phyloP scores from a whole-genome alignment of 2,113 vertebrate genomes.

The Stigmatopora nigra region DNA sequence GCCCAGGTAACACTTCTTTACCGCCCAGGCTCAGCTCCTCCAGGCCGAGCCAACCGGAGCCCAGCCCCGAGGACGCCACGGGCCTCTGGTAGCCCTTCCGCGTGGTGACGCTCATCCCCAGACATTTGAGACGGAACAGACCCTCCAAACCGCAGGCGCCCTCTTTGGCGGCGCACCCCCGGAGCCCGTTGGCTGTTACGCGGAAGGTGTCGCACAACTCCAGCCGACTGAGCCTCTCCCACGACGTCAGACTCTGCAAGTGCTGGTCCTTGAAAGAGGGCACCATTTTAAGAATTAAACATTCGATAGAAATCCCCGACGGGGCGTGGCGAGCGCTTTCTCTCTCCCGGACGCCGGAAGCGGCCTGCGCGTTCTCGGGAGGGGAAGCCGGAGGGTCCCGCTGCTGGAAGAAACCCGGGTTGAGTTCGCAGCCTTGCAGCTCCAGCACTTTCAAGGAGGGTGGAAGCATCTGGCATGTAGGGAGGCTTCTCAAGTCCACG shows the following conservation, averaged over 20 bases:
- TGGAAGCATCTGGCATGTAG: conserved; percentile 62
- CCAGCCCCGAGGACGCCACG: conserved; percentile 70
- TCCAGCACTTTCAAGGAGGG: conserved; percentile 64
- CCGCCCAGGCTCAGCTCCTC: conserved; percentile 68
- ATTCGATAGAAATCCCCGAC: conserved; percentile 50
- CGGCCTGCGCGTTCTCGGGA: conserved; percentile 29
- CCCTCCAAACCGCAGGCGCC: conserved; percentile 47
- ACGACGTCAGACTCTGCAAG: conserved; percentile 65
- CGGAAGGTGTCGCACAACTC: conserved; percentile 68
- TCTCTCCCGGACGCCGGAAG: conserved; percentile 40
- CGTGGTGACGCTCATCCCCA: conserved; percentile 64
- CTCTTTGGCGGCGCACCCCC: conserved; percentile 62
- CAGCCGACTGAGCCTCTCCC: conserved; percentile 54
- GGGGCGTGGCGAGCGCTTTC: conserved; percentile 16
- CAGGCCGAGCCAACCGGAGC: conserved; percentile 67
- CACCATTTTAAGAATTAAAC: conserved; percentile 66
- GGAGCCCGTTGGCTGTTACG: conserved; percentile 65
- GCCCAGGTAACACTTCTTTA: conserved; percentile 66
- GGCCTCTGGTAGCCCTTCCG: conserved; percentile 63
- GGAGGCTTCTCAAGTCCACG: conserved; percentile 62
- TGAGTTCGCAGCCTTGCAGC: conserved; percentile 66
- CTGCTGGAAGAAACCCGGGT: conserved; percentile 63
- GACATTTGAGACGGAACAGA: conserved; percentile 58
- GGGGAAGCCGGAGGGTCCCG: conserved; percentile 18
- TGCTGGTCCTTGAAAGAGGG: conserved; percentile 74